Evolutionary conservation across 2,888 invertebrate genomes (phyloP).

Genomic region (Eulithis prunata): DNA sequence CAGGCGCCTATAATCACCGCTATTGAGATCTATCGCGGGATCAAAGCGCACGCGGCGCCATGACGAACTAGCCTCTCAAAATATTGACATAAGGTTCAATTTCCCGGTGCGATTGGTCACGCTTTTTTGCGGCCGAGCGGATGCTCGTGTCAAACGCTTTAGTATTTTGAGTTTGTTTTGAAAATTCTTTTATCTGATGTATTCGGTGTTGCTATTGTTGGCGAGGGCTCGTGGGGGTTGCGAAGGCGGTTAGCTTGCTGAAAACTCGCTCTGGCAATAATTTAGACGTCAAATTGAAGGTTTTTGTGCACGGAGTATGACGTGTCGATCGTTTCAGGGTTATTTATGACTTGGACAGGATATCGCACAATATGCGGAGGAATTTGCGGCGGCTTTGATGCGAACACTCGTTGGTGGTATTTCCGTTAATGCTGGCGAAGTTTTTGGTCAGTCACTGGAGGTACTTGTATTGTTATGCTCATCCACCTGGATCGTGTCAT

Average conservation of each 20-base stretch:
- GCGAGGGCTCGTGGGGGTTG: slow-evolving; percentile 71
- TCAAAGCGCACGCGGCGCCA: slow-evolving; percentile 72
- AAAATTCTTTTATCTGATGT: slow-evolving; percentile 85
- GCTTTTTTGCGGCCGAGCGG: slow-evolving; percentile 80
- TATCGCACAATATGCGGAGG: slow-evolving; percentile 72
- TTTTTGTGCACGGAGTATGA: slow-evolving; percentile 70
- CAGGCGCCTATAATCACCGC: slow-evolving; percentile 85
- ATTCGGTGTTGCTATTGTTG: slow-evolving; percentile 80
- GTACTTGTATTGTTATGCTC: slow-evolving; percentile 33
- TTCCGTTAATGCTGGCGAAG: slow-evolving; percentile 68
- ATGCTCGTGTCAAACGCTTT: slow-evolving; percentile 85
- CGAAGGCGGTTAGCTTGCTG: slow-evolving; percentile 73
- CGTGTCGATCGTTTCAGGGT: slow-evolving; percentile 76
- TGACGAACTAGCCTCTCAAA: slow-evolving; percentile 72
- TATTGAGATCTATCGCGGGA: slow-evolving; percentile 84
- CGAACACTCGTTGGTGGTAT: slow-evolving; percentile 76
- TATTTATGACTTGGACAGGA: slow-evolving; percentile 80
- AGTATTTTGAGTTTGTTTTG: slow-evolving; percentile 85
- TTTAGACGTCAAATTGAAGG: slow-evolving; percentile 83
- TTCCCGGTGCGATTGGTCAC: slow-evolving; percentile 66
- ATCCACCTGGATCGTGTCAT: slow-evolving; percentile 31
- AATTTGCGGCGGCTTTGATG: slow-evolving; percentile 76
- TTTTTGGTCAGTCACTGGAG: slow-evolving; percentile 45
- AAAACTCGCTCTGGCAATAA: slow-evolving; percentile 77
- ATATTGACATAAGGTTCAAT: slow-evolving; percentile 73